phyloP scores from a whole-genome alignment of 2,888 invertebrate genomes.

The Philonicus albiceps region DNA sequence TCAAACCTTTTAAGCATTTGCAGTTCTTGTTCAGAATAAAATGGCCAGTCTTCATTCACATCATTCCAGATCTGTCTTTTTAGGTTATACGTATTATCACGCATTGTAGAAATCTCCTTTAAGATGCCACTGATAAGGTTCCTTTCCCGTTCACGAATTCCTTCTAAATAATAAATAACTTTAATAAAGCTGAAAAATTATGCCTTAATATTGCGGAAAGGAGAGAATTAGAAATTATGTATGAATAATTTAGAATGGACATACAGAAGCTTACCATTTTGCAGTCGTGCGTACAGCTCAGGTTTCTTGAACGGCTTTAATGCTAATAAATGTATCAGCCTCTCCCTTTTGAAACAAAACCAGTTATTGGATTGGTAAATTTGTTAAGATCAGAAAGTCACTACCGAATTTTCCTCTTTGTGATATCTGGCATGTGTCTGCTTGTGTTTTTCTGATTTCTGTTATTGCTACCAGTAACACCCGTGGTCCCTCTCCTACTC shows the following conservation, averaged over 20 bases:
- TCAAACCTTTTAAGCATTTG: slow-evolving; percentile 82
- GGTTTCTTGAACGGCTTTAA: slow-evolving; percentile 93
- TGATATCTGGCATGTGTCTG: slow-evolving; percentile 72
- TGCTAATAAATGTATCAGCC: slow-evolving; percentile 93
- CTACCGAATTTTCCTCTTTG: slow-evolving; percentile 77
- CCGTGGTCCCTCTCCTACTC: slow-evolving; percentile 43
- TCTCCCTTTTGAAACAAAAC: slow-evolving; percentile 69
- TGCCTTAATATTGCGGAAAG: neutral
- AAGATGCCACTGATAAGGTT: slow-evolving; percentile 78
- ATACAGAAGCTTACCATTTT: slow-evolving; percentile 72
- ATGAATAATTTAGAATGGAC: neutral
- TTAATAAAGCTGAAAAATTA: neutral
- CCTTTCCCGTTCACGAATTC: slow-evolving; percentile 84
- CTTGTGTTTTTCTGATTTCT: slow-evolving; percentile 52
- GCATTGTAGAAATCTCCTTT: slow-evolving; percentile 80
- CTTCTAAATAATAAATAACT: slow-evolving; percentile 71
- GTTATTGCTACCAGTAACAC: slow-evolving; percentile 30
- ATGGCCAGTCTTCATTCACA: slow-evolving; percentile 93
- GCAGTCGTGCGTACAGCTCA: slow-evolving; percentile 83
- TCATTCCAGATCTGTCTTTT: slow-evolving; percentile 90
- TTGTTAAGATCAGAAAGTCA: slow-evolving; percentile 52
- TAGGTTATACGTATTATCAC: slow-evolving; percentile 90
- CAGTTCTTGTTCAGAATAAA: slow-evolving; percentile 88
- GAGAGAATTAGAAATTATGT: neutral
- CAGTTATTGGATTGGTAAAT: slow-evolving; percentile 39